These are phyloP conservation scores for Galeopsomyia nigrocyanea DNA, from an alignment of 2,888 invertebrate genomes.

Conservation along the genomic window DNA sequence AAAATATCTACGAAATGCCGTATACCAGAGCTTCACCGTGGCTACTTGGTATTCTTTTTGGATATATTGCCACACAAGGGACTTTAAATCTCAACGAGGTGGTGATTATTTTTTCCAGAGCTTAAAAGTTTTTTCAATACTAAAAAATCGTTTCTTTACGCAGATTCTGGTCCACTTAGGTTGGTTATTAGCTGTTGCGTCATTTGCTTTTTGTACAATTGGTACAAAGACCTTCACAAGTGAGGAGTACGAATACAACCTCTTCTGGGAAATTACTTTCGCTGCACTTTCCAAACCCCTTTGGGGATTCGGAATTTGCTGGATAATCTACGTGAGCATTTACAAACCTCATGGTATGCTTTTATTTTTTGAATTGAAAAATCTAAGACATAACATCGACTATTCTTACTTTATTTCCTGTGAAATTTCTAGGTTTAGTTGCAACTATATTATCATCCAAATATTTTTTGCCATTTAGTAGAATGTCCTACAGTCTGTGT, in stretches of 20 bases:
- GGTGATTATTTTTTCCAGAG: too few species aligned
- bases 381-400: too few species aligned
- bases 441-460: constrained; percentile 50
- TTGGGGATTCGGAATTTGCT: constrained; percentile 69
- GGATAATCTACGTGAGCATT: constrained; percentile 71
- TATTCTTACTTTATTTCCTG: not conserved
- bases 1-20: constrained; percentile 32
- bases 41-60: constrained; percentile 43
- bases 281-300: constrained; percentile 66
- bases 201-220: constrained; percentile 47
- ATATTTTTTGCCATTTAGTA: constrained; percentile 52
- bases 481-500: constrained; percentile 53
- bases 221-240: constrained; percentile 55
- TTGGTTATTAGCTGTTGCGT: constrained; percentile 47
- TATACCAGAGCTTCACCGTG: constrained; percentile 39
- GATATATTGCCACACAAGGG: constrained; percentile 37
- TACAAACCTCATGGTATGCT: constrained; percentile 45
- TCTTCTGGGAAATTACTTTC: constrained; percentile 63
- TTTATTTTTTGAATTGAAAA: not conserved
- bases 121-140: not conserved
- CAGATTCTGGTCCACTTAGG: constrained; percentile 9
- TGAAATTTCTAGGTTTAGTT: constrained; percentile 47
- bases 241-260: constrained; percentile 58
- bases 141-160: too few species aligned
- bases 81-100: too few species aligned